Conservation (phyloP, 2,888 invertebrate genomes). For the Cantharis lateralis region DNA sequence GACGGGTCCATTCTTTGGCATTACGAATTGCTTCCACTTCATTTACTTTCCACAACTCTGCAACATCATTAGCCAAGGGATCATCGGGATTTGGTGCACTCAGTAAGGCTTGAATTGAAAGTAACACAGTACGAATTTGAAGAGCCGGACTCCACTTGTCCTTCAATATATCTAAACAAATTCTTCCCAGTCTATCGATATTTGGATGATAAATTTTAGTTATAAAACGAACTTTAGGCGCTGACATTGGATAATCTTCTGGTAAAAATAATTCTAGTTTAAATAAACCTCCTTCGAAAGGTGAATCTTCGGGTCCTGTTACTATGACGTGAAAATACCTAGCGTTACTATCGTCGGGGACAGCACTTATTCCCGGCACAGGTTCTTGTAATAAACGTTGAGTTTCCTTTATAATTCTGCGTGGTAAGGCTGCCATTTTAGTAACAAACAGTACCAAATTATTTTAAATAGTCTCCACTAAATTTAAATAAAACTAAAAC, state of each 20-base stretch:
- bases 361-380: slow-evolving; percentile 96
- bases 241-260: slow-evolving; percentile 99
- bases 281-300: slow-evolving; percentile 98
- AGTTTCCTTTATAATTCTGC: slow-evolving; percentile 96
- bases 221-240: slow-evolving; percentile 99
- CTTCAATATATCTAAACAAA: slow-evolving; percentile 99
- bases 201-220: slow-evolving; percentile 99
- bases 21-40: slow-evolving; percentile 97
- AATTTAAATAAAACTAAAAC: not conserved
- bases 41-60: slow-evolving; percentile 99
- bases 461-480: not conserved
- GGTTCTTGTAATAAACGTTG: slow-evolving; percentile 97
- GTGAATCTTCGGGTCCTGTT: slow-evolving; percentile 92
- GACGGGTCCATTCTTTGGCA: slow-evolving; percentile 94
- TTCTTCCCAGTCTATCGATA: slow-evolving; percentile 98
- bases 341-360: slow-evolving; percentile 95
- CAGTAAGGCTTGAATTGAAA: slow-evolving; percentile 97
- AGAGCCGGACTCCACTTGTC: slow-evolving; percentile 99
- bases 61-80: slow-evolving; percentile 97
- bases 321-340: slow-evolving; percentile 99
- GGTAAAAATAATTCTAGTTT: slow-evolving; percentile 99
- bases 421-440: slow-evolving; percentile 86
- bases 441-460: not conserved
- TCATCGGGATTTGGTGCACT: slow-evolving; percentile 99
- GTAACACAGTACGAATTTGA: slow-evolving; percentile 97